phyloP scores from a whole-genome alignment of 2,797 vertebrate genomes.

The Acipenser transmontanus region DNA sequence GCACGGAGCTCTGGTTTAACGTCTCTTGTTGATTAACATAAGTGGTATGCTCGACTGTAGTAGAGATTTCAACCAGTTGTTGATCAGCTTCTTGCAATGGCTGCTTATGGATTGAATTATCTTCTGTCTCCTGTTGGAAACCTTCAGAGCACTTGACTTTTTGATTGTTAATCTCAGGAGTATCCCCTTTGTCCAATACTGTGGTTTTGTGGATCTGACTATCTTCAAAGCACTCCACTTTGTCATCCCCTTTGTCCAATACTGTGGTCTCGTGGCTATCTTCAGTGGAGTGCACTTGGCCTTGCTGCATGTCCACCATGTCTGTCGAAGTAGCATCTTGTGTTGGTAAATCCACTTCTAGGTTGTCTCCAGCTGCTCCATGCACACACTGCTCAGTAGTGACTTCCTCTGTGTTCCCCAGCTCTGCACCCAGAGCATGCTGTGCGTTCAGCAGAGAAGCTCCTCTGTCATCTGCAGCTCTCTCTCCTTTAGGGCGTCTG shows the following conservation, averaged over 20 bases:
- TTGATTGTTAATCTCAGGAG: no score
- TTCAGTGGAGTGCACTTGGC: constrained; percentile 13
- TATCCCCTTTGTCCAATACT: no score
- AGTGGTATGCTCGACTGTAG: constrained; percentile 9
- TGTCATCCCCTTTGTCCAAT: not conserved
- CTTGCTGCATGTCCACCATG: constrained; percentile 5
- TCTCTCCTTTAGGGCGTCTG: constrained; percentile 61
- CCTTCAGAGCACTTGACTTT: not conserved
- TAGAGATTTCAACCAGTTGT: constrained; percentile 3
- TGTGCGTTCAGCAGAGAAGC: constrained; percentile 24
- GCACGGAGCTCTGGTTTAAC: constrained; percentile 9
- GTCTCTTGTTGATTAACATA: constrained; percentile 9
- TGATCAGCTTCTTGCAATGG: constrained; percentile 1
- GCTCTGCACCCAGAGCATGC: constrained; percentile 24
- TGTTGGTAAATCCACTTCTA: constrained; percentile 18
- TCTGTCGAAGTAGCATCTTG: constrained; percentile 11
- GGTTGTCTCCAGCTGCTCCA: constrained; percentile 1
- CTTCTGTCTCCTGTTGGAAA: constrained; percentile 4
- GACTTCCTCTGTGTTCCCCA: constrained; percentile 17
- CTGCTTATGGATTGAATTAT: constrained; percentile 4
- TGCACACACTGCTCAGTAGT: constrained; percentile 10
- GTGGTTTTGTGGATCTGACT: no score
- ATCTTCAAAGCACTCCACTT: no score
- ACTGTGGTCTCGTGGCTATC: not conserved
- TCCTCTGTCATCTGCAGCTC: constrained; percentile 44